phyloP scores from a whole-genome alignment of 2,888 invertebrate genomes.

The Buathra laborator region DNA sequence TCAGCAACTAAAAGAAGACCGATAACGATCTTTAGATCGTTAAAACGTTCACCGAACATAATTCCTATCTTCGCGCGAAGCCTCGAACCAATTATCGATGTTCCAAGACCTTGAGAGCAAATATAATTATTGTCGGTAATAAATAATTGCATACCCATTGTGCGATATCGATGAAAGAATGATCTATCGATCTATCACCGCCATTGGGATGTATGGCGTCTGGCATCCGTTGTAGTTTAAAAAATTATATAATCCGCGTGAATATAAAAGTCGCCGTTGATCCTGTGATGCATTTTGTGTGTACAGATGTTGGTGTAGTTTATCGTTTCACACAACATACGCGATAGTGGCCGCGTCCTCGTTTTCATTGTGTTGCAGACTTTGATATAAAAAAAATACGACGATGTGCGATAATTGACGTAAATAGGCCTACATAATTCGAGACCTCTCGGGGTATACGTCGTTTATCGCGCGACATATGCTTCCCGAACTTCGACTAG shows the following conservation, averaged over 20 bases:
- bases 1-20: background rate
- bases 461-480: background rate
- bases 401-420: background rate
- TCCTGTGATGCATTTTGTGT: background rate
- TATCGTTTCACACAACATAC: background rate
- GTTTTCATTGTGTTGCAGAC: background rate
- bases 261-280: background rate
- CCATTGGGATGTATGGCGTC: too few relatives aligned
- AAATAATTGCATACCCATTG: too few relatives aligned
- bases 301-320: background rate
- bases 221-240: background rate
- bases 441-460: background rate
- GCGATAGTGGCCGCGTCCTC: background rate
- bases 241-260: background rate
- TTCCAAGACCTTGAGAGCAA: too few relatives aligned
- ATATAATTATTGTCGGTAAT: background rate
- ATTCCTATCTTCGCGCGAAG: background rate
- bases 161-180: background rate
- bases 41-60: constrained; percentile 5
- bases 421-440: background rate
- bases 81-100: background rate
- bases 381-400: background rate
- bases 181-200: background rate
- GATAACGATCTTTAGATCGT: background rate
- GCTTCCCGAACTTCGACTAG: background rate